phyloP scores from a whole-genome alignment of 2,888 invertebrate species.

The Empis livida region DNA sequence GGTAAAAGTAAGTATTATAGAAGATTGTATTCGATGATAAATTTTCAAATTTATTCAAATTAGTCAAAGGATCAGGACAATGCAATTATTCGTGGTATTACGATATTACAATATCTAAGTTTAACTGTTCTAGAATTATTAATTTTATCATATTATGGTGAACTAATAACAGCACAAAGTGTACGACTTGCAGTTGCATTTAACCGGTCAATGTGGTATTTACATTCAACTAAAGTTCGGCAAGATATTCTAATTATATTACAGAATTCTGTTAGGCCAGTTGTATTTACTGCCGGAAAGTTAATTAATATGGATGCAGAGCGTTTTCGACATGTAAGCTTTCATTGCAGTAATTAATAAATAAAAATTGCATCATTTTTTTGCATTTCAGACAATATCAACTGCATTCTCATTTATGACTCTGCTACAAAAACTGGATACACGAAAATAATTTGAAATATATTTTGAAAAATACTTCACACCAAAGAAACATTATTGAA shows the following conservation, averaged over 20 bases:
- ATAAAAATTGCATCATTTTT: too few relatives aligned
- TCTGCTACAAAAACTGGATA: too few relatives aligned
- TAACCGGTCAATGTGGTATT: conserved; percentile 24
- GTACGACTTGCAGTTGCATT: conserved; percentile 24
- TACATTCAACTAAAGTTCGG: conserved; percentile 19
- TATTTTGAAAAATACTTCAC: too few relatives aligned
- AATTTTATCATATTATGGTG: conserved; percentile 26
- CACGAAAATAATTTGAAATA: too few relatives aligned
- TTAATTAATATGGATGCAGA: conserved; percentile 23
- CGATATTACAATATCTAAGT: conserved; percentile 23
- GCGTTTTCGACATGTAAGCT: conserved; percentile 22
- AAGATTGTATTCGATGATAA: too few relatives aligned
- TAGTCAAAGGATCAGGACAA: neutral
- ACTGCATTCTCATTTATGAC: too few relatives aligned
- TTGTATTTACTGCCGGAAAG: conserved; percentile 25
- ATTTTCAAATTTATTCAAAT: too few relatives aligned
- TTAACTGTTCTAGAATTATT: conserved; percentile 25
- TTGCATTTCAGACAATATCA: too few relatives aligned
- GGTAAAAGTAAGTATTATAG: conserved; percentile 21
- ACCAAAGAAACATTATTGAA: too few relatives aligned
- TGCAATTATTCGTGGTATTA: conserved; percentile 14
- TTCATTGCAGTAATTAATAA: too few relatives aligned
- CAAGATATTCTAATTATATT: conserved; percentile 22
- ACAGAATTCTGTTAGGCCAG: conserved; percentile 17
- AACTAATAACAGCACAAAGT: conserved; percentile 22